phyloP scores from a whole-genome alignment of 2,888 invertebrate genomes.

The Ommatoiulus sabulosus region DNA sequence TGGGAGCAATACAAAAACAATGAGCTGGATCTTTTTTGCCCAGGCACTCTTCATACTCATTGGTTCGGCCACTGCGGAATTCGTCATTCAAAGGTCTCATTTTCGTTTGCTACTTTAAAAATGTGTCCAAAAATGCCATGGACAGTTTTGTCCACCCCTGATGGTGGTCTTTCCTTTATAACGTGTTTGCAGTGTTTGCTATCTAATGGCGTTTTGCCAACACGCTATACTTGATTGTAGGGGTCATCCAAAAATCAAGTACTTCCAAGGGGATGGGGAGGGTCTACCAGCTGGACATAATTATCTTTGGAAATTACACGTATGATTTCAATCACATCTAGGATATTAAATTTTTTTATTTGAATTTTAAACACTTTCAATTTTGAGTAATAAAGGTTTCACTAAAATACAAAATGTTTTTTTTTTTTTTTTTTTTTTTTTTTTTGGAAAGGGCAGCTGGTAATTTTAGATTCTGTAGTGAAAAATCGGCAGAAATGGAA shows the following conservation, averaged over 20 bases:
- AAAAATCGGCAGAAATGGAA: too few relatives aligned
- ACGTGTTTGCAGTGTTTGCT: constrained; percentile 60
- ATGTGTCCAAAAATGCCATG: too few relatives aligned
- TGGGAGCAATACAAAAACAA: constrained; percentile 66
- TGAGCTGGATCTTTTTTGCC: constrained; percentile 70
- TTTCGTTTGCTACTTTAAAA: background rate
- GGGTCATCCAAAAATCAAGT: constrained; percentile 40
- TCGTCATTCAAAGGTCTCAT: constrained; percentile 42
- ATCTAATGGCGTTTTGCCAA: too few relatives aligned
- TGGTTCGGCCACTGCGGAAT: constrained; percentile 68
- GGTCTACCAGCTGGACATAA: too few relatives aligned
- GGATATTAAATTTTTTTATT: too few relatives aligned
- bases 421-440: too few relatives aligned
- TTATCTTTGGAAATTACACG: too few relatives aligned
- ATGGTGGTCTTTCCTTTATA: background rate
- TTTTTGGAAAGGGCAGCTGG: background rate
- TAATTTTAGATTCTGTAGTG: background rate
- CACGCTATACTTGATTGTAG: background rate
- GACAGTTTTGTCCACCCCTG: background rate
- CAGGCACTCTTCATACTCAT: constrained; percentile 69
- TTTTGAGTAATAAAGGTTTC: too few relatives aligned
- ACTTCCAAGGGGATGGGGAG: too few relatives aligned
- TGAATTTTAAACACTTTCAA: too few relatives aligned
- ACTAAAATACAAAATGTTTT: too few relatives aligned
- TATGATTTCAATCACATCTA: too few relatives aligned